phyloP scores from a whole-genome alignment of 2,888 invertebrate genomes.

The Lydus trimaculatus region DNA sequence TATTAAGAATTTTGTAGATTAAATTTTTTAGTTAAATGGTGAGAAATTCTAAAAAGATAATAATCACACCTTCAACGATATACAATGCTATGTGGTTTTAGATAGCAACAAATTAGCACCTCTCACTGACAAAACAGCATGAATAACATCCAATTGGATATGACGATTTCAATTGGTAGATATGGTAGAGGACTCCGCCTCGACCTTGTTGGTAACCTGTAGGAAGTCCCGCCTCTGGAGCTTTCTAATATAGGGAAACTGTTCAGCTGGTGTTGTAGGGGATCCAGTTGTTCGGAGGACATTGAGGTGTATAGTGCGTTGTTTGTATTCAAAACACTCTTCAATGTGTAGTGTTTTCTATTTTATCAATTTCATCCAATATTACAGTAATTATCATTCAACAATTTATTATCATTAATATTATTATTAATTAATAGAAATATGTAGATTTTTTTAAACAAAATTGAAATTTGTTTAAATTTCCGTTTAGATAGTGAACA shows the following conservation, averaged over 20 bases:
- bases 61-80: slow-evolving; percentile 29
- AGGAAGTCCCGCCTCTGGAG: slow-evolving; percentile 43
- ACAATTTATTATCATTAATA: neutral
- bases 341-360: neutral
- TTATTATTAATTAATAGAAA: neutral
- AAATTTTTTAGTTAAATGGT: neutral
- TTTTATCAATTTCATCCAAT: neutral
- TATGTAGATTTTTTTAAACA: neutral
- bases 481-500: neutral
- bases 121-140: slow-evolving; percentile 34
- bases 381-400: neutral
- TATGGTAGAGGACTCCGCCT: slow-evolving; percentile 43
- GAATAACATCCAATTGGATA: slow-evolving; percentile 39
- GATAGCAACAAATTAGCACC: slow-evolving; percentile 52
- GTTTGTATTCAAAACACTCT: neutral
- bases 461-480: neutral
- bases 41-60: slow-evolving; percentile 10
- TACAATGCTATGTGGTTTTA: slow-evolving; percentile 11
- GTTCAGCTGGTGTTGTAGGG: slow-evolving; percentile 34
- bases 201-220: slow-evolving; percentile 47
- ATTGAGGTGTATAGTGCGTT: slow-evolving; percentile 5
- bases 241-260: slow-evolving; percentile 51
- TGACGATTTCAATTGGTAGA: slow-evolving; percentile 22
- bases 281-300: slow-evolving; percentile 39
- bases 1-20: neutral